These are phyloP conservation scores for Pediacus dermestoides DNA, from an alignment of 2,888 invertebrate species.

Conservation along the genomic window DNA sequence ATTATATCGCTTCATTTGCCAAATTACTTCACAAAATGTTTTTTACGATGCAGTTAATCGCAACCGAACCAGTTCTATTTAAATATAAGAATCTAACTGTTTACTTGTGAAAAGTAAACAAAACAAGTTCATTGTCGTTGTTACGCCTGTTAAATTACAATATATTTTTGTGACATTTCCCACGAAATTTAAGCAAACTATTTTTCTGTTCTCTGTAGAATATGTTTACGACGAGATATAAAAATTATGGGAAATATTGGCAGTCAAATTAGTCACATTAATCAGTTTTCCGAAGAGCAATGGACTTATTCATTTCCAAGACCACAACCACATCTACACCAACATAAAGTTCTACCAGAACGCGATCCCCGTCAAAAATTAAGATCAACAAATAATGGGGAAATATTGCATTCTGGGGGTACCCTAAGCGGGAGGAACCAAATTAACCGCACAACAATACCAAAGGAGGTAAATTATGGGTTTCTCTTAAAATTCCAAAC, in stretches of 20 bases:
- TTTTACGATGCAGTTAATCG: too few relatives aligned
- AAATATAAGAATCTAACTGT: too few relatives aligned
- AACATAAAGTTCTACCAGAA: slow-evolving; percentile 62
- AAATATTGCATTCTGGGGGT: slow-evolving; percentile 76
- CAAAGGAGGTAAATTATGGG: slow-evolving; percentile 13
- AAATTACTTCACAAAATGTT: too few relatives aligned
- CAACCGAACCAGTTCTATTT: too few relatives aligned
- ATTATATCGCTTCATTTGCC: too few relatives aligned
- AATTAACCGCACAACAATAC: slow-evolving; percentile 15
- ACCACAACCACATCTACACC: slow-evolving; percentile 33
- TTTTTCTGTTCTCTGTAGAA: slow-evolving; percentile 6
- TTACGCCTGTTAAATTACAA: too few relatives aligned
- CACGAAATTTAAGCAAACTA: too few relatives aligned
- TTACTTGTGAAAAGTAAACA: too few relatives aligned
- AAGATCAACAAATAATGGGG: slow-evolving; percentile 78
- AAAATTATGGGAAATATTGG: slow-evolving; percentile 50
- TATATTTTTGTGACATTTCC: too few relatives aligned
- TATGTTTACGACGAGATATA: too few relatives aligned
- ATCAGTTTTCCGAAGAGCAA: slow-evolving; percentile 32
- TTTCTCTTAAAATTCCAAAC: neutral
- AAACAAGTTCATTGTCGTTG: too few relatives aligned
- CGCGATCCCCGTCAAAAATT: slow-evolving; percentile 60
- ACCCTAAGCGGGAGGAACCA: slow-evolving; percentile 68
- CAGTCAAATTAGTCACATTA: slow-evolving; percentile 43
- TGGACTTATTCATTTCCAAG: slow-evolving; percentile 43